Percentiles rank a stretch among this genome's conserved stretches.
Evolutionary conservation across 2,888 invertebrate genomes (phyloP).

Genomic region (Eupithecia dodoneata): DNA sequence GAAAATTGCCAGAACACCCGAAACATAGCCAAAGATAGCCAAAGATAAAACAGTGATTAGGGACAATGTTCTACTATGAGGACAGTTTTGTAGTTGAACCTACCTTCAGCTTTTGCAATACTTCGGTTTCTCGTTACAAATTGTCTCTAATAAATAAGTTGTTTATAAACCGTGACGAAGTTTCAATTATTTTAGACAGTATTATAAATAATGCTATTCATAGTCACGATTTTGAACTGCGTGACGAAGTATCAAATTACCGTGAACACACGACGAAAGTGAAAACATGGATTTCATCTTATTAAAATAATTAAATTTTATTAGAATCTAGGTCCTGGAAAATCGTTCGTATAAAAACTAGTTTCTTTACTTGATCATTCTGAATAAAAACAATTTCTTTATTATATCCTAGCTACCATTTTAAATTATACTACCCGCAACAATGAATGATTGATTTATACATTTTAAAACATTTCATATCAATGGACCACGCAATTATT

Average conservation of each 20-base stretch:
- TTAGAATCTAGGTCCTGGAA: not conserved
- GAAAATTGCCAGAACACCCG: no score
- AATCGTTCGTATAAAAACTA: not conserved
- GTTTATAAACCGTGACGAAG: constrained; percentile 21
- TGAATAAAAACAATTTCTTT: no score
- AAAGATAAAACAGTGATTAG: not conserved
- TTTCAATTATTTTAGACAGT: constrained; percentile 58
- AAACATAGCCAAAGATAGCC: no score
- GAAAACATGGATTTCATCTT: constrained; percentile 42
- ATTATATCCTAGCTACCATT: no score
- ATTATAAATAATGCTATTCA: constrained; percentile 52
- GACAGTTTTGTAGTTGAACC: not conserved
- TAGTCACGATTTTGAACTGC: constrained; percentile 53
- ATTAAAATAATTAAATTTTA: not conserved
- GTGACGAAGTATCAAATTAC: constrained; percentile 54
- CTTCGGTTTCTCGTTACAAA: not conserved
- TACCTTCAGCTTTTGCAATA: not conserved
- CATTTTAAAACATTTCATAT: not conserved
- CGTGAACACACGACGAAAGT: constrained; percentile 61
- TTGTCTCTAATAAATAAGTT: not conserved
- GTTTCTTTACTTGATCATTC: not conserved
- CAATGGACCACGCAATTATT: not conserved
- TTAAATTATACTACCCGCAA: not conserved
- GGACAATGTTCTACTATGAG: not conserved
- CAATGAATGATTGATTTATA: not conserved